Evolutionary conservation across 37 sponge, comb jelly and placozoan genomes (phyloP).

Genomic region (Oopsacas minuta): DNA sequence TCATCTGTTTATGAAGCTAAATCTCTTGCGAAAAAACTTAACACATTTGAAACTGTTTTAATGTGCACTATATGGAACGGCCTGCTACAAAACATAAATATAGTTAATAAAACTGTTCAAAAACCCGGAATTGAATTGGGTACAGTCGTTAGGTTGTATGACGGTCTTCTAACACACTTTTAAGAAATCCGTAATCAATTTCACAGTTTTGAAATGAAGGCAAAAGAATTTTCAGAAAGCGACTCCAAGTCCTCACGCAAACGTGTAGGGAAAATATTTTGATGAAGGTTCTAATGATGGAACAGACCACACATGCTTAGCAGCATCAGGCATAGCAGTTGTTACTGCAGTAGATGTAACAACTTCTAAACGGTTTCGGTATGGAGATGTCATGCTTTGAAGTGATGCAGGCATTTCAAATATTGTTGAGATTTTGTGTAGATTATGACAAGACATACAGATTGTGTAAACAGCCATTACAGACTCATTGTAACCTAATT

Average conservation of each 20-base stretch:
- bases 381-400: too few relatives aligned
- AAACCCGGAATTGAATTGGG: constrained; percentile 15
- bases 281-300: too few relatives aligned
- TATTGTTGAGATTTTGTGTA: too few relatives aligned
- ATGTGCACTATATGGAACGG: constrained; percentile 16
- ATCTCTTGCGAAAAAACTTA: constrained; percentile 3
- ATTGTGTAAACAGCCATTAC: too few relatives aligned
- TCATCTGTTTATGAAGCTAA: constrained; percentile 19
- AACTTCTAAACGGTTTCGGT: too few relatives aligned
- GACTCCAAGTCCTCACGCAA: background rate
- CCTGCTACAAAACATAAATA: constrained; percentile 18
- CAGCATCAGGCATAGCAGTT: too few relatives aligned
- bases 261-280: too few relatives aligned
- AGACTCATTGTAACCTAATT: too few relatives aligned
- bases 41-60: constrained; percentile 15
- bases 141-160: constrained; percentile 13
- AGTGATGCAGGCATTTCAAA: too few relatives aligned
- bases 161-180: background rate
- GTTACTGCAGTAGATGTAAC: too few relatives aligned
- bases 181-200: background rate
- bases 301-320: too few relatives aligned
- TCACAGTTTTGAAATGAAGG: background rate
- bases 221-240: background rate
- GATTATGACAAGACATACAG: too few relatives aligned
- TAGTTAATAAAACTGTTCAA: constrained; percentile 8